Evolutionary conservation across 2,797 vertebrate species (phyloP), one percentile per base, ranked within the genome.

Genomic region (Leptatherina wallacei): DNA sequence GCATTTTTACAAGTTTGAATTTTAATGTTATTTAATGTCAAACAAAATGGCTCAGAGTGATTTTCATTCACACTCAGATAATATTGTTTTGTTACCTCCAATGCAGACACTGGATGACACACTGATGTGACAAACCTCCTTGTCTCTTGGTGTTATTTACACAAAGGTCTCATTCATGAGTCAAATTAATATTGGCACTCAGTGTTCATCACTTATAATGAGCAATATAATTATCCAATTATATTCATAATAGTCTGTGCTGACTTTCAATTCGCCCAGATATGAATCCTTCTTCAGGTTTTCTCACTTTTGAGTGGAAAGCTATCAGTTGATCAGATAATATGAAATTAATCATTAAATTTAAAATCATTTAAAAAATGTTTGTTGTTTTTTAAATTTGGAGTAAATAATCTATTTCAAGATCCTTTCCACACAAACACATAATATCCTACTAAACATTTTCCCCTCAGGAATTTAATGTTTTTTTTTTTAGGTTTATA

Each of bases 221-320:
- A 89, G 79, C 77, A 86, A 88, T 87, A 90, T 90, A 86, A 92
- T 90, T 85, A 90, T 76, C 80, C 91, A 90, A 86, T 91, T 92
- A 92, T 68, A 71, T 74, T 85, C 60, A 78, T 90, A 90, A 92
- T 87, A 73, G 80, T 71, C 77, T 86, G 71, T 54, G 73, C 64
- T 85, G 81, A 82, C 86, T 88, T 87, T 87, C 84, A 90, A 90
- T 91, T 88, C 85, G 69, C 56, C 57, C 64, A 42, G 65, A 80
- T 81, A 77, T 84, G 72, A 83, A 87, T 85, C 79, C 69, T 80
- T 73, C 65, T 61, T 52, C 57, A 64, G 80, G 65, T 82, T 85
- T 85, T 36, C 24, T 61, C 64, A 79, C 65, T 69, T 81, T 85
- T 11, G 44, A 78, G 71, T 10, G 32, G 65, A 74, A 79, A 63